Evolutionary conservation across 2,888 invertebrate genomes (phyloP).

Genomic region (Cepaea hortensis): DNA sequence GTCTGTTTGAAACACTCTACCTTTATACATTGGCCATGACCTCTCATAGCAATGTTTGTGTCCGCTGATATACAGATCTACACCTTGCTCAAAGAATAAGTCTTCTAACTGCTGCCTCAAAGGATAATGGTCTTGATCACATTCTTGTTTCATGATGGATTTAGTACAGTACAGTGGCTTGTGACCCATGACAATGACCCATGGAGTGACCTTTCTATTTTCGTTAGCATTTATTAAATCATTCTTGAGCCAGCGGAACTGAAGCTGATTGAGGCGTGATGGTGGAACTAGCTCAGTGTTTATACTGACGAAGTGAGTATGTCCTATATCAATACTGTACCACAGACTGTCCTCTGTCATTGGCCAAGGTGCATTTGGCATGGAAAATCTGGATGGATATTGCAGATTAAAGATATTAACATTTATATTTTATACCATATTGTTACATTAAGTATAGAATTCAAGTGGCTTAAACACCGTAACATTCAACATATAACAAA

Average conservation of each 20-base stretch:
- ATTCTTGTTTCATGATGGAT: constrained; percentile 63
- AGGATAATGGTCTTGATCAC: constrained; percentile 61
- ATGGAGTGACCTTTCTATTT: constrained; percentile 63
- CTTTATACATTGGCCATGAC: constrained; percentile 68
- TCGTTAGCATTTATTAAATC: constrained; percentile 66
- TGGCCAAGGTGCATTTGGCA: constrained; percentile 69
- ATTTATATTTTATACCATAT: neutral
- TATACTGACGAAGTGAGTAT: constrained; percentile 68
- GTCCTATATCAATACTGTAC: constrained; percentile 73
- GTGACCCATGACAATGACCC: constrained; percentile 75
- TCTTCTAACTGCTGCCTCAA: constrained; percentile 64
- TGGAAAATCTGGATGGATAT: constrained; percentile 68
- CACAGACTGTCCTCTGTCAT: constrained; percentile 71
- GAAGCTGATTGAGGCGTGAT: constrained; percentile 81
- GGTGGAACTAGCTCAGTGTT: constrained; percentile 64
- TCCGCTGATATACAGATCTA: constrained; percentile 69
- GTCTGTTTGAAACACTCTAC: constrained; percentile 59
- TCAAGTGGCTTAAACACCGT: too few relatives aligned
- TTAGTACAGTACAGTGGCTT: constrained; percentile 75
- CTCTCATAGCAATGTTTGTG: constrained; percentile 72
- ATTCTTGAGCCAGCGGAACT: constrained; percentile 65
- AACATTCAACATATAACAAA: too few relatives aligned
- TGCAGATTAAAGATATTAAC: neutral
- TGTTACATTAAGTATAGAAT: too few relatives aligned
- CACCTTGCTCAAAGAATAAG: constrained; percentile 67